Evolutionary conservation across 2,888 invertebrate genomes (phyloP).

Genomic region (Yponomeuta evonymella): DNA sequence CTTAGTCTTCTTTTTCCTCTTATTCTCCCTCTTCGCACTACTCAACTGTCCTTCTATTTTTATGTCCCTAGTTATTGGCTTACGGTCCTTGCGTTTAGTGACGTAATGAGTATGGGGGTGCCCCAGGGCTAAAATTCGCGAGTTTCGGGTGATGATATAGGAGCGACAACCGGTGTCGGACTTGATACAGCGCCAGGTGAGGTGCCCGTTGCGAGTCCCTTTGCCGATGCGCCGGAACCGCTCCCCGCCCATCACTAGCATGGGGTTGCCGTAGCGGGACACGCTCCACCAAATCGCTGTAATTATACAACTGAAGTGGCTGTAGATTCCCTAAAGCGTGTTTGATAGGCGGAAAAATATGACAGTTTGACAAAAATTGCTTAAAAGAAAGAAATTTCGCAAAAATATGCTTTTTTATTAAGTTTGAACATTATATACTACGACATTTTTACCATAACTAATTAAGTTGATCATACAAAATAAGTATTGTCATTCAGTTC

Average conservation of each 20-base stretch:
- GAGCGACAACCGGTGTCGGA: slow-evolving; percentile 57
- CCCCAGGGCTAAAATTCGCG: slow-evolving; percentile 35
- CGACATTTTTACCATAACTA: background rate
- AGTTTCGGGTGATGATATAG: slow-evolving; percentile 41
- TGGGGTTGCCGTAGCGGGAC: slow-evolving; percentile 55
- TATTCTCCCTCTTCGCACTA: background rate
- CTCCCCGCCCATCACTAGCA: slow-evolving; percentile 49
- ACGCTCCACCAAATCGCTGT: slow-evolving; percentile 45
- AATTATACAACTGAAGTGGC: background rate
- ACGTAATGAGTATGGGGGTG: slow-evolving; percentile 39
- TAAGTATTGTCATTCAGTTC: background rate
- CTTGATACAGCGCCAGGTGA: slow-evolving; percentile 59
- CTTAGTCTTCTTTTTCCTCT: background rate
- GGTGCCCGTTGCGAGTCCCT: slow-evolving; percentile 27
- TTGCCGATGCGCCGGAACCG: slow-evolving; percentile 42
- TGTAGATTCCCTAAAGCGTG: background rate
- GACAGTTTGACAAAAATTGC: too few relatives aligned
- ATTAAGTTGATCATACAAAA: background rate
- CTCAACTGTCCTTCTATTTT: background rate
- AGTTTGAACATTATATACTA: too few relatives aligned
- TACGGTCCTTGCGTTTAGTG: slow-evolving; percentile 23
- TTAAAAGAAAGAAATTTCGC: too few relatives aligned
- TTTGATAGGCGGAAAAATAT: background rate
- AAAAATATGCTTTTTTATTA: too few relatives aligned
- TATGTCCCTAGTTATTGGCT: background rate